Evolutionary conservation across 2,797 vertebrate species (phyloP).

Genomic region (Gobio occitaniae): DNA sequence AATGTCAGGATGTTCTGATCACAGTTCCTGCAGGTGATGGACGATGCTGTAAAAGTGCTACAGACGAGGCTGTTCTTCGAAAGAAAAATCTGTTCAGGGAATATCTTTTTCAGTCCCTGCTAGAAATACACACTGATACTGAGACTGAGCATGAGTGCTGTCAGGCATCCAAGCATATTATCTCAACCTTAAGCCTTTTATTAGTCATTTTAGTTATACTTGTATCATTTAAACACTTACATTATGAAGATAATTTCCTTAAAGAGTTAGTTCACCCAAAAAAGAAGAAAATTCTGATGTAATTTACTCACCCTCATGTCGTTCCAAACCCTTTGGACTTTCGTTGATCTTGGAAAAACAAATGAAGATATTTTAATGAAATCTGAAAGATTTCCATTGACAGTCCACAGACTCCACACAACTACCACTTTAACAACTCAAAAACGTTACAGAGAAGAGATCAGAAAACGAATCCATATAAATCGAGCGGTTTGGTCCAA

Average conservation of each 20-base stretch:
- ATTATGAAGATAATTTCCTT: neutral
- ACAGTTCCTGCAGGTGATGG: neutral
- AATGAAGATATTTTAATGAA: neutral
- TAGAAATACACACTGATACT: constrained; percentile 2
- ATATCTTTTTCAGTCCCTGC: neutral
- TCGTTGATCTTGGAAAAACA: neutral
- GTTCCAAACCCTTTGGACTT: neutral
- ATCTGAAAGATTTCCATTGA: neutral
- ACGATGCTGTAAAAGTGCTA: constrained; percentile 10
- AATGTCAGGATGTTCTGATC: constrained; percentile 18
- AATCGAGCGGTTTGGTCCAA: neutral
- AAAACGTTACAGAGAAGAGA: neutral
- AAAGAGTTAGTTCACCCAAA: neutral
- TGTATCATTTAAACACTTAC: neutral
- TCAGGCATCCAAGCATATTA: neutral
- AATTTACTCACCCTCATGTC: neutral
- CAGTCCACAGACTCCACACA: too few species aligned
- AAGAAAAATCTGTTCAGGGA: constrained; percentile 8
- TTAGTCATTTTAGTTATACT: neutral
- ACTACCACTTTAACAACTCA: neutral
- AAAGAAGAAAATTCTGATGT: neutral
- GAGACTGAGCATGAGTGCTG: neutral
- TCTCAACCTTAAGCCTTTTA: neutral
- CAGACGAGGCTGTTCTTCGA: neutral
- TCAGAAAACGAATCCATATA: neutral